Evolutionary conservation across 2,797 vertebrate species (phyloP).

Genomic region (Hafferia zeledoni): DNA sequence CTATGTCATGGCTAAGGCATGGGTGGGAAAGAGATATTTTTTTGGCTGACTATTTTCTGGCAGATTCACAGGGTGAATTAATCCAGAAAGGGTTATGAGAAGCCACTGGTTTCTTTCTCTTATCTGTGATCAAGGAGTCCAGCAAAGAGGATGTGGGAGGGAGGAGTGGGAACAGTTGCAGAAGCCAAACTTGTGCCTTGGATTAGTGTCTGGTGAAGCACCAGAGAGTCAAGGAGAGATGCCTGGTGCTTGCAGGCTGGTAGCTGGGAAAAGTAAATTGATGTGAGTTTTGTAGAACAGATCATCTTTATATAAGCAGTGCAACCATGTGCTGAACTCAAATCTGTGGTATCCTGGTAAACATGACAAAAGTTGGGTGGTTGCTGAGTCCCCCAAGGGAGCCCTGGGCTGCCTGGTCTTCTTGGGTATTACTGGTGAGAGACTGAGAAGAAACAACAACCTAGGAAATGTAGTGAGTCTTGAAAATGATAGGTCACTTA

Average conservation of each 20-base stretch:
- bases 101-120: neutral
- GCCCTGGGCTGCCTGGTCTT: neutral
- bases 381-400: neutral
- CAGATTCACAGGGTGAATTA: neutral
- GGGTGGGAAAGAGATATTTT: neutral
- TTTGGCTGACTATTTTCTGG: neutral
- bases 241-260: neutral
- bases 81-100: neutral
- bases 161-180: neutral
- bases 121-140: neutral
- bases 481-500: neutral
- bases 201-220: neutral
- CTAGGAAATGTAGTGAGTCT: neutral
- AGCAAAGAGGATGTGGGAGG: neutral
- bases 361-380: neutral
- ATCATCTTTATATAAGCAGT: neutral
- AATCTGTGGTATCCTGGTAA: neutral
- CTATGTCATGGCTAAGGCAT: neutral
- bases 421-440: neutral
- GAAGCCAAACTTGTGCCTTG: neutral
- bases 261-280: neutral
- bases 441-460: neutral
- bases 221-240: neutral
- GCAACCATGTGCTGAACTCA: neutral
- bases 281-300: neutral